Conservation (phyloP, 1,140 invertebrate genomes). For the Halesus radiatus region DNA sequence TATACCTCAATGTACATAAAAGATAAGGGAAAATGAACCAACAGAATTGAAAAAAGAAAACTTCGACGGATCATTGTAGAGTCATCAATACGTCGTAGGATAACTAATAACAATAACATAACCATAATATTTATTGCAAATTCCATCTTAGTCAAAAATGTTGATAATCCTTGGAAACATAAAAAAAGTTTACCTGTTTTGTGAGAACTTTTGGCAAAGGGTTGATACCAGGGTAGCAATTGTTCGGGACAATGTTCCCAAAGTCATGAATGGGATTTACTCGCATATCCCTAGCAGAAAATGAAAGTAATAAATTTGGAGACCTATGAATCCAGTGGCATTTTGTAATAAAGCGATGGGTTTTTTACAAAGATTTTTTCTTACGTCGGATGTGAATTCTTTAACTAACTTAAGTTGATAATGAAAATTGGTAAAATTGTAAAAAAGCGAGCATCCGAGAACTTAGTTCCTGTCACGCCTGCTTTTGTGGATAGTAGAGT, state of each 20-base stretch:
- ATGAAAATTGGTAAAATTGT: too few relatives aligned
- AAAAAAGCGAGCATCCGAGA: too few relatives aligned
- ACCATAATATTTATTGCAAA: too few relatives aligned
- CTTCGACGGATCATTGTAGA: too few relatives aligned
- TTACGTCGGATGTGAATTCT: neutral
- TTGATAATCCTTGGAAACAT: neutral
- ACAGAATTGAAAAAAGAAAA: too few relatives aligned
- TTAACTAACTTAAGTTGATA: too few relatives aligned
- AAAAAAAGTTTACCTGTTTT: constrained; percentile 21
- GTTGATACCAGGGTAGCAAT: neutral
- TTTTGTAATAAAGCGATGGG: neutral
- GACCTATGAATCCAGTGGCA: neutral
- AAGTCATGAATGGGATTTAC: neutral
- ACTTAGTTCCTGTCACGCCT: too few relatives aligned
- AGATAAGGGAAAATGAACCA: too few relatives aligned
- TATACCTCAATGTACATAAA: too few relatives aligned
- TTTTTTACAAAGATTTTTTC: neutral
- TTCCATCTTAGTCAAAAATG: neutral
- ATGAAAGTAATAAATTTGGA: constrained; percentile 31
- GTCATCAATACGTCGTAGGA: too few relatives aligned
- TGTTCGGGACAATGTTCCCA: constrained; percentile 1
- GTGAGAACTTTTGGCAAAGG: constrained; percentile 18
- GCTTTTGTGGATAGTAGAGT: too few relatives aligned
- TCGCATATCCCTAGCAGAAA: neutral
- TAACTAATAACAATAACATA: too few relatives aligned